A percentile compares a stretch with the other conserved stretches of the same genome.
Conservation (phyloP, 2,888 invertebrate genomes). For the Rotaria socialis region DNA sequence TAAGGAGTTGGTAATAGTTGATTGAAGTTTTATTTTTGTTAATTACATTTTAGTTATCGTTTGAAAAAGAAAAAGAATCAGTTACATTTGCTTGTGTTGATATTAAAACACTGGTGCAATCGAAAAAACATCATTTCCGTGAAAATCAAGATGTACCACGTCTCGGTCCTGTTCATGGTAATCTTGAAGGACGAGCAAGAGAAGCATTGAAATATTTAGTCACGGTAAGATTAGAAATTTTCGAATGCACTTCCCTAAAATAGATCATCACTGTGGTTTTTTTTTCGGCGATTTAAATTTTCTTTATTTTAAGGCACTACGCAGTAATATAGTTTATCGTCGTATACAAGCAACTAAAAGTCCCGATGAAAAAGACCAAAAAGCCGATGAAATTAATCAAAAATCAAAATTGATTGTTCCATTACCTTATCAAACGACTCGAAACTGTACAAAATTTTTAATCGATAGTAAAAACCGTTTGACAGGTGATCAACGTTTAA, state of each 20-base stretch:
- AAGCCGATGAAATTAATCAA: neutral
- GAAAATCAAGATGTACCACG: constrained; percentile 37
- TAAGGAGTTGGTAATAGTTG: neutral
- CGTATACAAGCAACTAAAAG: neutral
- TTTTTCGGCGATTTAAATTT: no score
- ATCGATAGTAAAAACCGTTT: constrained; percentile 62
- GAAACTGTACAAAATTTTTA: neutral
- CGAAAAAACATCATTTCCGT: neutral
- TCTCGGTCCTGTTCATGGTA: constrained; percentile 52
- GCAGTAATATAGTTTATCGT: neutral
- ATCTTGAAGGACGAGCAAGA: constrained; percentile 65
- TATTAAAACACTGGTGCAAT: constrained; percentile 3
- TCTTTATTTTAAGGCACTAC: neutral
- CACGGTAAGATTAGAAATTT: constrained; percentile 52
- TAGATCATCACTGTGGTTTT: no score
- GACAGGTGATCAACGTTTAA: constrained; percentile 71
- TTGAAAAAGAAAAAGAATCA: constrained; percentile 40
- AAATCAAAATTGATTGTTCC: constrained; percentile 45
- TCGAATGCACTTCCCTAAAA: no score
- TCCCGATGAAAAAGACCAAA: constrained; percentile 3
- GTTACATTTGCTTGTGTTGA: neutral
- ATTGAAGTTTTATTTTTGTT: no score
- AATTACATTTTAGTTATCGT: neutral
- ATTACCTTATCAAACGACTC: constrained; percentile 45
- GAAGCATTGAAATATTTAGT: constrained; percentile 72